Base-by-base conservation (phyloP, 2,888 invertebrate species). In the Nomada ferruginata region DNA sequence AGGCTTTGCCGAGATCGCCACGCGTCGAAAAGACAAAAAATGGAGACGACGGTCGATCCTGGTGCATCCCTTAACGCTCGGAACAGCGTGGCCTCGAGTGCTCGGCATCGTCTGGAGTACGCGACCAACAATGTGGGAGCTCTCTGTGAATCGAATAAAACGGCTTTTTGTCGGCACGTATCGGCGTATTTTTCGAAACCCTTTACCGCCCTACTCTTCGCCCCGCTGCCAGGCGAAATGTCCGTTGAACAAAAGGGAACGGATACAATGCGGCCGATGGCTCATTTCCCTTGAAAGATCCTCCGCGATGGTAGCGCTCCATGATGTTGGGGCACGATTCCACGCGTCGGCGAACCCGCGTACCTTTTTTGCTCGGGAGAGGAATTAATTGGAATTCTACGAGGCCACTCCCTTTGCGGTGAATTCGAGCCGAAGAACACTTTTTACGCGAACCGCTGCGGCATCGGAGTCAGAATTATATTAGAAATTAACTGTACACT, bases 221-320 rank as follows among this genome's bases (percentile, higher is more conserved):
- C 13, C n/a, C 20, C 15, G 26, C 53, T 55, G 23, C 53, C 3
- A 66, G 53, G 26, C 70, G 77, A 76, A 82, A 78, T 73, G 87
- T 71, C 73, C 60, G 82, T 73, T 7, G 2, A 63, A 88, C 82
- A 87, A 89, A 87, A 81, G 89, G 26, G 63, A 60, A 71, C n/a
- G 50, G 79, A 82, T 82, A 89, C 87, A 89, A 89, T 87, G 89
- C 79, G 66, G 29, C 64, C 72, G 85, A 86, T 78, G 90, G 90
- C 84, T 90, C 89, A 85, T 87, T 91, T 87, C 80, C 79, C 83
- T 79, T 81, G 87, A 91, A 91, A 83, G 85, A 85, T 87, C 85
- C 86, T 83, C 85, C 80, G 82, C 80, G 79, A 64, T 79, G 78
- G 42, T 66, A 72, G 77, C 71, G 53, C 60, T 78, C 53, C 55